Evolutionary conservation across 2,888 invertebrate genomes (phyloP).

Genomic region (Sphinx pinastri): DNA sequence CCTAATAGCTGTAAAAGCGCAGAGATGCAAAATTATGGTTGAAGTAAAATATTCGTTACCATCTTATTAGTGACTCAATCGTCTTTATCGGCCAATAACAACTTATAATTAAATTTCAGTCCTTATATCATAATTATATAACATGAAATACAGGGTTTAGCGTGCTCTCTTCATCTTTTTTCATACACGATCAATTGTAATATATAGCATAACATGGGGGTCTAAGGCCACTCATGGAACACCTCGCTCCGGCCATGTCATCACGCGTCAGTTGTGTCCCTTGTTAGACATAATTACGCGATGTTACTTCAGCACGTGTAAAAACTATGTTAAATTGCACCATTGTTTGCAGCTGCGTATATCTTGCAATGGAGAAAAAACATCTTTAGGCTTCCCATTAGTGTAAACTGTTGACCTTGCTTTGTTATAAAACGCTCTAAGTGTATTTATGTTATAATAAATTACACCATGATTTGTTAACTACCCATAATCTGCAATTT

Average conservation of each 20-base stretch:
- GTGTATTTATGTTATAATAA: background rate
- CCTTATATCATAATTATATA: no score
- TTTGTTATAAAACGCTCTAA: background rate
- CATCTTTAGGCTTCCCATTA: conserved; percentile 22
- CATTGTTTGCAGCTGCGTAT: conserved; percentile 43
- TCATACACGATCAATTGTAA: no score
- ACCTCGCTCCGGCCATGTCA: background rate
- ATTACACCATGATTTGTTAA: background rate
- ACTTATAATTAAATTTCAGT: no score
- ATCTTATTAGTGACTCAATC: background rate
- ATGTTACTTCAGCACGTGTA: conserved; percentile 39
- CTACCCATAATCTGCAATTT: no score
- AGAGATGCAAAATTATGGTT: no score
- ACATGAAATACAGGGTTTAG: no score
- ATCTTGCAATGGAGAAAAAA: conserved; percentile 26
- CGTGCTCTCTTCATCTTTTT: no score
- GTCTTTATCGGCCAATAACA: background rate
- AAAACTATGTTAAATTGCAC: conserved; percentile 39
- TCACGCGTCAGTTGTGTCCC: conserved; percentile 32
- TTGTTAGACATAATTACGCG: conserved; percentile 48
- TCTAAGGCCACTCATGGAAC: conserved; percentile 1
- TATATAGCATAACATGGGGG: background rate
- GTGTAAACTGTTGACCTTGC: conserved; percentile 13
- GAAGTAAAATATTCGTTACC: background rate
- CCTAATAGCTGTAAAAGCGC: no score